Evolutionary conservation across 2,797 vertebrate species (phyloP).

Genomic region (Apogon talboti): DNA sequence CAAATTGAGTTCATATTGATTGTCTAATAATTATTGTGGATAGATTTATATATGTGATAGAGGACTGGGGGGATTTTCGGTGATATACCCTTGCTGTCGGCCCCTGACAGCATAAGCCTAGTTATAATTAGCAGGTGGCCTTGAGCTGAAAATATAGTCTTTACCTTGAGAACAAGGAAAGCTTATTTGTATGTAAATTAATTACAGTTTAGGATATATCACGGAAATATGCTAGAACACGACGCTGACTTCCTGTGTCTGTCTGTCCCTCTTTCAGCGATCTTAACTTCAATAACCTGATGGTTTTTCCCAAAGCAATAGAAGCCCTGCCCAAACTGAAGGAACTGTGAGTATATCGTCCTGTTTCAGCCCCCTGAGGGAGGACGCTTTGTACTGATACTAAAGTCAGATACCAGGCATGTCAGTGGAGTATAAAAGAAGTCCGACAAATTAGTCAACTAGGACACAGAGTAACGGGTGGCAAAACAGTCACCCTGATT

Average conservation of each 20-base stretch:
- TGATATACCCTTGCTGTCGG: too few species aligned
- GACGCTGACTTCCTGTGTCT: constrained; percentile 45
- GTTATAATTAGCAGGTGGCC: too few species aligned
- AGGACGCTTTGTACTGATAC: constrained; percentile 7
- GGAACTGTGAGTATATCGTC: constrained; percentile 91
- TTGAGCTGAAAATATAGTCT: too few species aligned
- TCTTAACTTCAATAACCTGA: constrained; percentile 96
- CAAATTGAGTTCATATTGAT: too few species aligned
- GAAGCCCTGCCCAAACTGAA: constrained; percentile 93
- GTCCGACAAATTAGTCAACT: constrained; percentile 10
- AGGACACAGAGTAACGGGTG: background rate
- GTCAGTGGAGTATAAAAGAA: constrained; percentile 6
- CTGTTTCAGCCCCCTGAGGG: constrained; percentile 7
- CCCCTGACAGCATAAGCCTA: too few species aligned
- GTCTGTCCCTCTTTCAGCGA: constrained; percentile 85
- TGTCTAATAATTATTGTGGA: too few species aligned
- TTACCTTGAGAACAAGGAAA: too few species aligned
- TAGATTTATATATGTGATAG: too few species aligned
- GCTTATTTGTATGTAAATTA: constrained; percentile 3
- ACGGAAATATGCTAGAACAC: constrained; percentile 6
- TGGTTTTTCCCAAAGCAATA: constrained; percentile 93
- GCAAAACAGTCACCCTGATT: background rate
- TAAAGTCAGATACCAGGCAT: background rate
- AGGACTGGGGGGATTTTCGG: too few species aligned
- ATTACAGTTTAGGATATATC: background rate